Conservation (phyloP, 2,888 invertebrate genomes). For the Habroteleia sp. region DNA sequence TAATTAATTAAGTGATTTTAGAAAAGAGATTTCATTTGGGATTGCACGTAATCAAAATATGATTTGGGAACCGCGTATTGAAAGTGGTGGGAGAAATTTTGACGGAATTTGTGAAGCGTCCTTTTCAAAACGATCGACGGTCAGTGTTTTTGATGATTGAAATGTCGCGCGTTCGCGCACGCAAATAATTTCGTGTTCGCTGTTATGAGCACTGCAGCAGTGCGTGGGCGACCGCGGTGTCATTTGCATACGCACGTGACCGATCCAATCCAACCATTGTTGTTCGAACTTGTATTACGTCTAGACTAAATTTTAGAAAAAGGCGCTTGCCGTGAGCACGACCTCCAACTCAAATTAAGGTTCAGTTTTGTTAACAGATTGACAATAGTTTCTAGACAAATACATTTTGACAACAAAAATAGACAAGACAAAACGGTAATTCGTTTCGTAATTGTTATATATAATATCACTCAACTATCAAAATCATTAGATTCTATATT, state of each 20-base stretch:
- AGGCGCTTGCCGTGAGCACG: not conserved
- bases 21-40: slow-evolving; percentile 5
- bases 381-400: too few relatives aligned
- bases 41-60: slow-evolving; percentile 15
- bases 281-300: slow-evolving; percentile 13
- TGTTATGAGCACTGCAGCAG: slow-evolving; percentile 7
- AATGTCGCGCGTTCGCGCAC: slow-evolving; percentile 4
- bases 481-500: too few relatives aligned
- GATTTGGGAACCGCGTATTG: not conserved
- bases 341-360: too few relatives aligned
- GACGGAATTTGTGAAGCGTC: slow-evolving; percentile 15
- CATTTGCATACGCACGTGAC: slow-evolving; percentile 38
- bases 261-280: slow-evolving; percentile 35
- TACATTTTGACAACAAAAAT: too few relatives aligned
- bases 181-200: slow-evolving; percentile 14
- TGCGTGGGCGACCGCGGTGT: slow-evolving; percentile 18
- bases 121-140: not conserved
- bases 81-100: slow-evolving; percentile 17
- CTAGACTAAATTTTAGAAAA: slow-evolving; percentile 2
- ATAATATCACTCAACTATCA: too few relatives aligned
- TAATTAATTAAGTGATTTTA: slow-evolving; percentile 10
- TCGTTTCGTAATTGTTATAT: too few relatives aligned
- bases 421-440: too few relatives aligned
- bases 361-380: too few relatives aligned
- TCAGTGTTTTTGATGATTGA: slow-evolving; percentile 28